Evolutionary conservation across 2,797 vertebrate species (phyloP).

Genomic region (Amniataba percoides): DNA sequence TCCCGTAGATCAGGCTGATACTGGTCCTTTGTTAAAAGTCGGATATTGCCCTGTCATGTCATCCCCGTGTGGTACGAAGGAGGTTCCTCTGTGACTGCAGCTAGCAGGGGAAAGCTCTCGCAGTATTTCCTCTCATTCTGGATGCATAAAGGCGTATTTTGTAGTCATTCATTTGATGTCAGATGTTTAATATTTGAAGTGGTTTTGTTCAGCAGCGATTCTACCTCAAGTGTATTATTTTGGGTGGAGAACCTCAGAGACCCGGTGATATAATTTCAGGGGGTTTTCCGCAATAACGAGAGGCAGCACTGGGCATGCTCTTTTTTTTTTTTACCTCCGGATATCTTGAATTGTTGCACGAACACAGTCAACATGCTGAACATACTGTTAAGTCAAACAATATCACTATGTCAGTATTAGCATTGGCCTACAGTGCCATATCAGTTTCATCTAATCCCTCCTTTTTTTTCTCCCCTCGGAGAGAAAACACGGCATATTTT

Average conservation of each 20-base stretch:
- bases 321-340: not conserved
- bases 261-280: not conserved
- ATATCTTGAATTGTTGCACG: not conserved
- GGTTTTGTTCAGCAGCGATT: not conserved
- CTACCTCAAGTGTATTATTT: not conserved
- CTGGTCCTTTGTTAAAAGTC: constrained; percentile 30
- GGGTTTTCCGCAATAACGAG: not conserved
- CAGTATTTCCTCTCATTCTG: not conserved
- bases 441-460: constrained; percentile 26
- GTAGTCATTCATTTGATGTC: not conserved
- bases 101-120: not conserved
- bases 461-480: not conserved
- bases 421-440: constrained; percentile 7
- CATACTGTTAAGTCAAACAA: not conserved
- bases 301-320: no score
- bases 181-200: not conserved
- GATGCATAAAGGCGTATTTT: not conserved
- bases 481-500: constrained; percentile 42
- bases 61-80: constrained; percentile 14
- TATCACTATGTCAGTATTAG: constrained; percentile 2
- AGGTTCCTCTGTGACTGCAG: constrained; percentile 15
- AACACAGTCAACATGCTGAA: not conserved
- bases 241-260: not conserved
- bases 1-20: constrained; percentile 41
- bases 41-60: constrained; percentile 40